Evolutionary conservation across 2,797 vertebrate species (phyloP), one percentile per base, ranked within the genome.

Genomic region (Loriculus beryllinus): DNA sequence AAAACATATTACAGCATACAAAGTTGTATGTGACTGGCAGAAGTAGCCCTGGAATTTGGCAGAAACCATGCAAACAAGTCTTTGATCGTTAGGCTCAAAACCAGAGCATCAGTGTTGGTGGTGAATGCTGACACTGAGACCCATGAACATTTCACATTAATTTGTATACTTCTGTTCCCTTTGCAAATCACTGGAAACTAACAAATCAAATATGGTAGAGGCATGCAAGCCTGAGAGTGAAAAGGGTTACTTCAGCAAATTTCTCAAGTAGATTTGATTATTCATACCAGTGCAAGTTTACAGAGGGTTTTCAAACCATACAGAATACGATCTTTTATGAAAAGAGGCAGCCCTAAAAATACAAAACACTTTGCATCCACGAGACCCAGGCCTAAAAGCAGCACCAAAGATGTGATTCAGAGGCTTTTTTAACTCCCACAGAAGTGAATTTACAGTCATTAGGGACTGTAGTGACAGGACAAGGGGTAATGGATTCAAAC

Each of bases 21-120:
- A 52, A 29, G 11, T 11, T 56, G 12, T 1, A 2, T 17, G 31
- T 1, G 0, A 28, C 11, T 25, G 47, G 56, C 57, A 74, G 17
- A 12, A 82, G 15, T 1, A 42, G 21, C 28, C 69, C 28, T 20
- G 17, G 52, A 68, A 68, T 29, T 22, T 20, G n/a, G 45, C 56
- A 74, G 51, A 28, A 78, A 69, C 13, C n/a, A n/a, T 1, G 17
- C 22, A 43, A 85, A 45, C 19, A 42, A 23, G 35, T 12, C 54
- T 82, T 39, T 23, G 25, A 48, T 22, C 45, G 3, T 16, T 1
- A 48, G 21, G 21, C 31, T 56, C 31, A 25, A 82, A 78, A 9
- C 1, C 8, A 45, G 22, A 79, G n/a, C 33, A 17, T 23, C 47
- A 42, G 11, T 21, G 6, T n/a, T 37, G 57, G 22, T 33, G 40